Conservation (phyloP, 2,888 invertebrate species). For the Polymixis flavicincta region DNA sequence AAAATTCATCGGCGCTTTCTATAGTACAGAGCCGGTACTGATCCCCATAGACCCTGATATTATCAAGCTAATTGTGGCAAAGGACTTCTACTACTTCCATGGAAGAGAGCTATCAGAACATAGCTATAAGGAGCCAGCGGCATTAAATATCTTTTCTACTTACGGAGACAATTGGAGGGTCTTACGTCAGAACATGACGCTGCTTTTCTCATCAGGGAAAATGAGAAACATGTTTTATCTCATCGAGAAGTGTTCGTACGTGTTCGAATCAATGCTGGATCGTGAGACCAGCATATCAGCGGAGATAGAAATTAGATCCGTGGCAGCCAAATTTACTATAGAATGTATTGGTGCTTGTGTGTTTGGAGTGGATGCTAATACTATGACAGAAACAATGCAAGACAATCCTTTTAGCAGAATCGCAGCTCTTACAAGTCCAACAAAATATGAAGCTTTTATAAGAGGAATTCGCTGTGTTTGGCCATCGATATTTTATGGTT, state of each 20-base stretch:
- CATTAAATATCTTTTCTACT: conserved; percentile 55
- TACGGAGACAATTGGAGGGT: conserved; percentile 64
- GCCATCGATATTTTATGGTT: conserved; percentile 71
- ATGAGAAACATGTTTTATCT: conserved; percentile 34
- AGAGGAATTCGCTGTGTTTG: conserved; percentile 66
- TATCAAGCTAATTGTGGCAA: conserved; percentile 71
- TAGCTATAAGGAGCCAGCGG: conserved; percentile 51
- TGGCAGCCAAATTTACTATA: conserved; percentile 55
- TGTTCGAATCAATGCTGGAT: conserved; percentile 55
- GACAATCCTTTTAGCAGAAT: conserved; percentile 70
- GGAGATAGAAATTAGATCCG: conserved; percentile 30
- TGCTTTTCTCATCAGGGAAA: conserved; percentile 63
- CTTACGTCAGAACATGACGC: conserved; percentile 63
- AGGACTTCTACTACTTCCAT: conserved; percentile 75
- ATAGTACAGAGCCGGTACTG: conserved; percentile 44
- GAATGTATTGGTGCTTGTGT: conserved; percentile 55
- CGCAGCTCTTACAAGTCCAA: conserved; percentile 63
- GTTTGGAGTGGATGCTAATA: conserved; percentile 64
- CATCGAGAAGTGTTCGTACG: conserved; percentile 55
- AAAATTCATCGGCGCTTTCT: conserved; percentile 72
- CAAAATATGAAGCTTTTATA: conserved; percentile 55
- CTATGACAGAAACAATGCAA: conserved; percentile 62
- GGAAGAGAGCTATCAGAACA: conserved; percentile 69
- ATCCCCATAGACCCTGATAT: conserved; percentile 73
- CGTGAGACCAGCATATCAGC: conserved; percentile 33